These are phyloP conservation scores for Gortyna flavago DNA, from an alignment of 2,888 invertebrate genomes.

Conservation along the genomic window DNA sequence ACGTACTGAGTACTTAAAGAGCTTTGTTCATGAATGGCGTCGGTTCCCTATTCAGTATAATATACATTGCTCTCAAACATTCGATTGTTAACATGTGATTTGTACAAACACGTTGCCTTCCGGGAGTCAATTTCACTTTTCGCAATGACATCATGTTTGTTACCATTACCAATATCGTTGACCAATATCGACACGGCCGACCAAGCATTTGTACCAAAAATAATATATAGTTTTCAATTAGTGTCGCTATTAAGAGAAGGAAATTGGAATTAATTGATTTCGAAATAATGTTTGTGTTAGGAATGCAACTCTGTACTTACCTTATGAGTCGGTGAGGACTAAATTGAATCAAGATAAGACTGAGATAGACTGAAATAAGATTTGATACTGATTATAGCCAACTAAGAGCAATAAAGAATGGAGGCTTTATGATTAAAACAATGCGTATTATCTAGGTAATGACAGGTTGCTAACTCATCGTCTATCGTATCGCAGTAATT, in stretches of 20 bases:
- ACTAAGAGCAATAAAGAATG: slow-evolving; percentile 24
- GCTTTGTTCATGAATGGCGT: slow-evolving; percentile 62
- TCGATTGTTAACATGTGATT: slow-evolving; percentile 64
- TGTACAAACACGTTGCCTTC: slow-evolving; percentile 62
- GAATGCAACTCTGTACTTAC: not conserved
- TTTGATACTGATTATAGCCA: not conserved
- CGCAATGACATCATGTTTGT: slow-evolving; percentile 66
- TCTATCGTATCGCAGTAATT: slow-evolving; percentile 28
- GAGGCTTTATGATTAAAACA: slow-evolving; percentile 36
- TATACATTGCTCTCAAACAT: slow-evolving; percentile 57
- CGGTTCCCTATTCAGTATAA: slow-evolving; percentile 67
- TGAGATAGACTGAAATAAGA: slow-evolving; percentile 2
- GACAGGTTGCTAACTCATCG: slow-evolving; percentile 33
- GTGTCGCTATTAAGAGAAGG: slow-evolving; percentile 35
- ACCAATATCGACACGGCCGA: slow-evolving; percentile 52
- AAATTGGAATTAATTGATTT: slow-evolving; percentile 28
- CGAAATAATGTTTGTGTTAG: slow-evolving; percentile 1
- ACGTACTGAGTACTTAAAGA: slow-evolving; percentile 48
- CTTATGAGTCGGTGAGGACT: slow-evolving; percentile 4
- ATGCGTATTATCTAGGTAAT: slow-evolving; percentile 27
- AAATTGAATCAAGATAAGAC: not conserved
- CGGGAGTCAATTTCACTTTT: slow-evolving; percentile 76
- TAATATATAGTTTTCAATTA: slow-evolving; percentile 35
- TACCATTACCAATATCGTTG: slow-evolving; percentile 56
- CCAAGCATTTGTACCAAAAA: slow-evolving; percentile 40